Evolutionary conservation across 2,113 vertebrate species (phyloP).

Genomic region (Laticauda colubrina): DNA sequence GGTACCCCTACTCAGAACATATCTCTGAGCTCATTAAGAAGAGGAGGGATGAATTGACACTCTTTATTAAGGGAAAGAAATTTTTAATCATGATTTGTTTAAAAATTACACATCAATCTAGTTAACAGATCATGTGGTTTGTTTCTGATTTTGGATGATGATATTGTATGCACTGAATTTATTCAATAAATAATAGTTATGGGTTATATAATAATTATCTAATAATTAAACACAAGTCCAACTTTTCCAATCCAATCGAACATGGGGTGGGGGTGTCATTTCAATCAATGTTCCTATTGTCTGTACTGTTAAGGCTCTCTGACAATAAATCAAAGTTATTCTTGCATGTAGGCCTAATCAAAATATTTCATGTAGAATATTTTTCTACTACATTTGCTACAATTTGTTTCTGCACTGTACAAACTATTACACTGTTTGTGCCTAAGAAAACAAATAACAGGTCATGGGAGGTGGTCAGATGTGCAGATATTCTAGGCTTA

Average conservation of each 20-base stretch:
- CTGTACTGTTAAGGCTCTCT: background rate
- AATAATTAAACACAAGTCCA: background rate
- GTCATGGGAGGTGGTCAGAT: background rate
- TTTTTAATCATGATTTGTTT: background rate
- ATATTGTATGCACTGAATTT: background rate
- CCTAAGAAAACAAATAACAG: background rate
- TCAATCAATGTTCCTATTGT: background rate
- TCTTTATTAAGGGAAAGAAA: background rate
- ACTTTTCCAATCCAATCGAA: background rate
- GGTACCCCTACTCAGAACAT: background rate
- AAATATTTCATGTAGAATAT: background rate
- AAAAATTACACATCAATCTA: background rate
- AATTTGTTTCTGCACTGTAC: background rate
- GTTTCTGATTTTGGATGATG: background rate
- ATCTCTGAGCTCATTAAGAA: background rate
- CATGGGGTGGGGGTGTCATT: background rate
- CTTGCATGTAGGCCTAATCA: background rate
- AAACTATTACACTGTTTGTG: background rate
- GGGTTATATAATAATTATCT: background rate
- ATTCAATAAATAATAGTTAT: background rate
- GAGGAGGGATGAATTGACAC: background rate
- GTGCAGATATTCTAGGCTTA: background rate
- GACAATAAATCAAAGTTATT: background rate
- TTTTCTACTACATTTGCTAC: background rate
- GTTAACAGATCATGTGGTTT: background rate